phyloP scores from a whole-genome alignment of 2,113 vertebrate genomes.

The Ginglymostoma cirratum region DNA sequence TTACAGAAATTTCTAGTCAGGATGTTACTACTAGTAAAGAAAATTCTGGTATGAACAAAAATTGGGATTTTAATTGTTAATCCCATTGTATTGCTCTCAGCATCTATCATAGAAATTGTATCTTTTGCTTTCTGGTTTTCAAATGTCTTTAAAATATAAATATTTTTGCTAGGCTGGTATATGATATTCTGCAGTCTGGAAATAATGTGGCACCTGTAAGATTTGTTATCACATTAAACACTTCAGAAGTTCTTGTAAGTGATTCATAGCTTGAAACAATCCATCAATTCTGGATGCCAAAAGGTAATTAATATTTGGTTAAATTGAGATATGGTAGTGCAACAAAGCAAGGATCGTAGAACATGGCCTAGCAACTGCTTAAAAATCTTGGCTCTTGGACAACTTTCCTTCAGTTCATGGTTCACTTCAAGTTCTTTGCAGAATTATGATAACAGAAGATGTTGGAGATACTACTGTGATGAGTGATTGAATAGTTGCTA shows the following conservation, averaged over 20 bases:
- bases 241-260: not conserved
- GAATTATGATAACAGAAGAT: slow-evolving; percentile 32
- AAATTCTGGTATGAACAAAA: not conserved
- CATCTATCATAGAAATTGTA: not conserved
- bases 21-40: not conserved
- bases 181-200: not conserved
- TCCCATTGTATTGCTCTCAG: not conserved
- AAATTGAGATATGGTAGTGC: not conserved
- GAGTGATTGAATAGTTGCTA: slow-evolving; percentile 33
- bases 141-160: not conserved
- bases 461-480: not conserved
- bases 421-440: slow-evolving; percentile 26
- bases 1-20: not conserved
- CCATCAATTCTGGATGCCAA: not conserved
- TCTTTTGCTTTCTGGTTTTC: not conserved
- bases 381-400: slow-evolving; percentile 15
- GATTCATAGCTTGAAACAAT: not conserved
- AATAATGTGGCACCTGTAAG: not conserved
- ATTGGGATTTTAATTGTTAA: not conserved
- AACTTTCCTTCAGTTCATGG: slow-evolving; percentile 21
- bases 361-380: not conserved
- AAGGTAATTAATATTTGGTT: not conserved
- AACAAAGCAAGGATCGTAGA: not conserved
- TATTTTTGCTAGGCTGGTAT: not conserved
- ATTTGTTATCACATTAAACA: not conserved